Conservation (phyloP, 30 jellyfish, hydroid and myxozoan species). For the Cassiopea andromeda region DNA sequence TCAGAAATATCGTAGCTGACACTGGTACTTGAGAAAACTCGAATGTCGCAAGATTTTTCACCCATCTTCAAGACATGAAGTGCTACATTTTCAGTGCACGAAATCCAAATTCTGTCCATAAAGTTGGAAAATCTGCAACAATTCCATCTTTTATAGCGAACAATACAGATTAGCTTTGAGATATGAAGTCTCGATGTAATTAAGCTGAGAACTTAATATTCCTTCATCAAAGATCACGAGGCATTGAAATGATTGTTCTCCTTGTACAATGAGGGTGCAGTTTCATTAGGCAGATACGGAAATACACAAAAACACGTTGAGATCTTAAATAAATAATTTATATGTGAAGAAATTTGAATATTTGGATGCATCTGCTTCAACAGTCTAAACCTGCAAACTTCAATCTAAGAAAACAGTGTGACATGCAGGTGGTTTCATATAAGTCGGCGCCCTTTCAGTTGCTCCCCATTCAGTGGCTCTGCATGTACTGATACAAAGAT, state of each 20-base stretch:
- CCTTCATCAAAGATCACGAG: neutral
- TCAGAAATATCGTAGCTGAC: neutral
- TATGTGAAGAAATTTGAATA: neutral
- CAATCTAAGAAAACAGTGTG: neutral
- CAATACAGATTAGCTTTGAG: neutral
- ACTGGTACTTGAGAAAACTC: neutral
- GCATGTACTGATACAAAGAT: neutral
- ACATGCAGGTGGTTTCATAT: conserved; percentile 9
- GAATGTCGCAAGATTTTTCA: neutral
- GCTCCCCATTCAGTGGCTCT: too few relatives aligned
- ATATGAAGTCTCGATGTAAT: neutral
- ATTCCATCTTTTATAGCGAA: too few relatives aligned
- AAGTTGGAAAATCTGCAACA: neutral
- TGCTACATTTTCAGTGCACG: neutral
- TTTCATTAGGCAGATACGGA: neutral
- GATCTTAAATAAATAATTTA: neutral
- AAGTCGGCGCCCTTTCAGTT: conserved; percentile 21
- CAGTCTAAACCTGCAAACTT: neutral
- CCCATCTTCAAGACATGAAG: neutral
- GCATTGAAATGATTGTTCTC: neutral
- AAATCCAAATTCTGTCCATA: neutral
- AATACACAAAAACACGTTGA: neutral
- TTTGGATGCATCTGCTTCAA: conserved; percentile 9
- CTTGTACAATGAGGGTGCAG: neutral
- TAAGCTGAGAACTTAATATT: neutral